Conservation (phyloP, 2,797 vertebrate species). For the Ptychobarbus kaznakovi region DNA sequence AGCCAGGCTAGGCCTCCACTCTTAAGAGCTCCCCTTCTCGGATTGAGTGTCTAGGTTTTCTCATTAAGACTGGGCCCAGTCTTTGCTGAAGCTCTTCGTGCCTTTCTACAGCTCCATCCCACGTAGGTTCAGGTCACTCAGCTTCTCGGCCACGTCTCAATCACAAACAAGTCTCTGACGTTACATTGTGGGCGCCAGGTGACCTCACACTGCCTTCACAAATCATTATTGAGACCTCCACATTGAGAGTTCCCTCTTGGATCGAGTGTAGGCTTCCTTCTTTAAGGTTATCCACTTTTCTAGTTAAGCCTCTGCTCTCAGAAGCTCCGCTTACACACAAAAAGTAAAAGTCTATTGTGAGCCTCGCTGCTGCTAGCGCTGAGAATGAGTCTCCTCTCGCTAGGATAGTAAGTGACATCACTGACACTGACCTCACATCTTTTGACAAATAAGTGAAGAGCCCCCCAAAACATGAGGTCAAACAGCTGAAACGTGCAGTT, state of each 20-base stretch:
- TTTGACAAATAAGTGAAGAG: no score
- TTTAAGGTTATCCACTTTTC: no score
- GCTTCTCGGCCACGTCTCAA: constrained; percentile 88
- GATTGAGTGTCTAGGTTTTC: no score
- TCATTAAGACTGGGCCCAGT: constrained; percentile 86
- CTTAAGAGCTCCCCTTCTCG: no score
- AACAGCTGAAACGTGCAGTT: not conserved
- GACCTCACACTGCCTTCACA: not conserved
- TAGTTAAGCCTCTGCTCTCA: not conserved
- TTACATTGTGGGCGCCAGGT: constrained; percentile 93
- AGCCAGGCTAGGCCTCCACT: no score
- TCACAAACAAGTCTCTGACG: constrained; percentile 97
- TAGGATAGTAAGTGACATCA: not conserved
- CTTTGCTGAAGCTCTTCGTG: constrained; percentile 94
- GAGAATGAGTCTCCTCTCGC: no score
- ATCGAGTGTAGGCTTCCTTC: no score
- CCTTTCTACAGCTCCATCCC: constrained; percentile 95
- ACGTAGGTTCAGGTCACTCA: constrained; percentile 90
- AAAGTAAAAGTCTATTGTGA: not conserved
- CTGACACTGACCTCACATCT: not conserved
- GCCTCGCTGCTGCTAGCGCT: no score
- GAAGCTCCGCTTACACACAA: not conserved
- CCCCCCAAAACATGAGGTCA: not conserved
- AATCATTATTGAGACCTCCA: constrained; percentile 4
- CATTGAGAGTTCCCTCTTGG: no score